These are phyloP conservation scores for Entosphenus tridentatus DNA, from an alignment of 2,113 vertebrate species.

Conservation along the genomic window DNA sequence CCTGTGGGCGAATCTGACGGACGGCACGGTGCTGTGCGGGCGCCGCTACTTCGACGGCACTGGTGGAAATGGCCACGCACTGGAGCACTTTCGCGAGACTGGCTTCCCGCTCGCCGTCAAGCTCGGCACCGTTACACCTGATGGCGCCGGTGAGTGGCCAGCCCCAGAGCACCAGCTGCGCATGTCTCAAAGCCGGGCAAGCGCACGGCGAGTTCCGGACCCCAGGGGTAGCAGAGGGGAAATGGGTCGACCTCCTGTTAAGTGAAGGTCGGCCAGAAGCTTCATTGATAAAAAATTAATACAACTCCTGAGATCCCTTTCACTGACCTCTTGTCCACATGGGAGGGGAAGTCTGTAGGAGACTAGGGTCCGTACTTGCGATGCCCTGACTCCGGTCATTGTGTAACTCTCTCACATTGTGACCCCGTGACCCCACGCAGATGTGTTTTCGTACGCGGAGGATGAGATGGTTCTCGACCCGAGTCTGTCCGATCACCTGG, in stretches of 20 bases:
- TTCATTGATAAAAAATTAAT: too few species aligned
- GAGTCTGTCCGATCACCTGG: conserved; percentile 65
- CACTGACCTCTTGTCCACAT: too few species aligned
- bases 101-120: conserved; percentile 81
- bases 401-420: too few species aligned
- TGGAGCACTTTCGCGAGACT: conserved; percentile 59
- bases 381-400: too few species aligned
- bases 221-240: too few species aligned
- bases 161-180: not conserved
- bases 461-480: conserved; percentile 95
- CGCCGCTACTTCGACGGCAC: conserved; percentile 85
- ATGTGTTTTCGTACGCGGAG: conserved; percentile 89
- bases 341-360: too few species aligned
- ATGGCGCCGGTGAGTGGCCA: conserved; percentile 50
- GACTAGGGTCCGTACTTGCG: too few species aligned
- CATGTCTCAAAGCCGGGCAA: too few species aligned
- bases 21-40: conserved; percentile 73
- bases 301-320: too few species aligned
- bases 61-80: conserved; percentile 80
- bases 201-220: too few species aligned
- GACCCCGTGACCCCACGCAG: conserved; percentile 17
- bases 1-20: conserved; percentile 88
- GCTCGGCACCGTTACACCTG: conserved; percentile 87
- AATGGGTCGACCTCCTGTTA: too few species aligned
- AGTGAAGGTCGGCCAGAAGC: too few species aligned